Conservation (phyloP, 2,113 vertebrate genomes). For the Phalacrocorax carbo region DNA sequence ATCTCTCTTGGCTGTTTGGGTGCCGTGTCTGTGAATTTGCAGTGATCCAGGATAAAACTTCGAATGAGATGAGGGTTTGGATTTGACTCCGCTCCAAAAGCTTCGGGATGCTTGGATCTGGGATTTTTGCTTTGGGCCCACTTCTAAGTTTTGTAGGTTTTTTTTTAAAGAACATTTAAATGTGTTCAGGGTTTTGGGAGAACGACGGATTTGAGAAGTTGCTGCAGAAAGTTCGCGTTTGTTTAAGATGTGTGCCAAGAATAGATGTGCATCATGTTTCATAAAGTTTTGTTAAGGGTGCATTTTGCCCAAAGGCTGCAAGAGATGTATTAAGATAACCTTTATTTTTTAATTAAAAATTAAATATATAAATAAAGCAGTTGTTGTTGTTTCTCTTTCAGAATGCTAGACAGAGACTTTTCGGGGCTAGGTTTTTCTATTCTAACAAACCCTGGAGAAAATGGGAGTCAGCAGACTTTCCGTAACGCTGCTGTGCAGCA, state of each 20-base stretch:
- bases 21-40: not conserved
- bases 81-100: slow-evolving; percentile 66
- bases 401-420: not conserved
- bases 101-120: slow-evolving; percentile 11
- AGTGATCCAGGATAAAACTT: slow-evolving; percentile 34
- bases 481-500: not conserved
- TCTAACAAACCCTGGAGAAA: not conserved
- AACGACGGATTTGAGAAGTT: slow-evolving; percentile 40
- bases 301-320: slow-evolving; percentile 68
- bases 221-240: slow-evolving; percentile 55
- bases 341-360: slow-evolving; percentile 84
- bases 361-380: slow-evolving; percentile 66
- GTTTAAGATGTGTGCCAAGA: slow-evolving; percentile 70
- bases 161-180: slow-evolving; percentile 56
- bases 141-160: slow-evolving; percentile 25
- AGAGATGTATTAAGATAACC: slow-evolving; percentile 77
- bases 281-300: slow-evolving; percentile 61
- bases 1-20: not conserved
- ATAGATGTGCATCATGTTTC: slow-evolving; percentile 56
- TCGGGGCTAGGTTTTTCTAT: not conserved
- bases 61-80: slow-evolving; percentile 53
- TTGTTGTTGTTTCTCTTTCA: slow-evolving; percentile 16
- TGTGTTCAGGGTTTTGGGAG: slow-evolving; percentile 19
- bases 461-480: not conserved
- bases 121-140: slow-evolving; percentile 3